Percentiles rank a stretch among this genome's conserved stretches.
Evolutionary conservation across 1,140 invertebrate species (phyloP).

Genomic region (Drosophila triauraria): DNA sequence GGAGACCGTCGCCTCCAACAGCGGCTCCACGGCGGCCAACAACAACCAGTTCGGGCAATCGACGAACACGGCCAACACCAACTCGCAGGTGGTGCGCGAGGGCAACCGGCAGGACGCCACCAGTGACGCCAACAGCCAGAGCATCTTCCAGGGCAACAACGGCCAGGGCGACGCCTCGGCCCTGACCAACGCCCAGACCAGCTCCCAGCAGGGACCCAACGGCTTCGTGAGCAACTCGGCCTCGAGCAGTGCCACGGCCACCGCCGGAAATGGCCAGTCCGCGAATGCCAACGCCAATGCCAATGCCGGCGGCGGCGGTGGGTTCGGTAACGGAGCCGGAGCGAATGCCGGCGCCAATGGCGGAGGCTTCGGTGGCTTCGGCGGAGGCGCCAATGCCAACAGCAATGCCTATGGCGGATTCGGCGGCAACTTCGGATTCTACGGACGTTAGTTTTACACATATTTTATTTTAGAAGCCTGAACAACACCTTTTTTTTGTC

Average conservation of each 20-base stretch:
- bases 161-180: slow-evolving; percentile 67
- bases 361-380: slow-evolving; percentile 16
- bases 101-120: slow-evolving; percentile 48
- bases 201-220: slow-evolving; percentile 55
- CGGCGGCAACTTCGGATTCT: slow-evolving; percentile 37
- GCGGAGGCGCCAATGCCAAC: slow-evolving; percentile 65
- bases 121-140: slow-evolving; percentile 76
- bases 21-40: slow-evolving; percentile 67
- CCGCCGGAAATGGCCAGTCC: slow-evolving; percentile 34
- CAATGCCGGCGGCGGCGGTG: slow-evolving; percentile 46
- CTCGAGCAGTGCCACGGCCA: slow-evolving; percentile 60
- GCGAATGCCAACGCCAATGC: slow-evolving; percentile 69
- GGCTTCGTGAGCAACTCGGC: slow-evolving; percentile 71
- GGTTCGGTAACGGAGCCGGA: slow-evolving; percentile 4
- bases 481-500: slow-evolving; percentile 30
- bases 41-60: slow-evolving; percentile 71
- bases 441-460: slow-evolving; percentile 60
- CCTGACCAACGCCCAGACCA: slow-evolving; percentile 66
- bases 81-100: slow-evolving; percentile 59
- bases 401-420: slow-evolving; percentile 41
- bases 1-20: slow-evolving; percentile 62
- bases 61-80: slow-evolving; percentile 74
- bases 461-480: background rate
- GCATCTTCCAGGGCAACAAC: slow-evolving; percentile 74
- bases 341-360: slow-evolving; percentile 14